Evolutionary conservation across 2,113 vertebrate genomes (phyloP).

Genomic region (Centrocercus urophasianus): DNA sequence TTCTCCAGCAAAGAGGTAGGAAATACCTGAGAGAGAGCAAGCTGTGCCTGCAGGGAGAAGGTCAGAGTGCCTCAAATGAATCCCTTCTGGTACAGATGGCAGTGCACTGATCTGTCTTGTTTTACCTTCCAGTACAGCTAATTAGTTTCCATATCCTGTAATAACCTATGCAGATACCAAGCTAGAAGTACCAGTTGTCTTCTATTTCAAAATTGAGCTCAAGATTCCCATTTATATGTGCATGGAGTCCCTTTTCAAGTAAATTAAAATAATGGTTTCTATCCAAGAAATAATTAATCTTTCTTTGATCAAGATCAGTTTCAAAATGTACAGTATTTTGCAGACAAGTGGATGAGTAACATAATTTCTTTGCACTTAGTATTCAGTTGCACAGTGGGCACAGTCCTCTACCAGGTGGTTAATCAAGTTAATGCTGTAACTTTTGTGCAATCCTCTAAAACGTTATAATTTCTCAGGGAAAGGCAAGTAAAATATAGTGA

Average conservation of each 20-base stretch:
- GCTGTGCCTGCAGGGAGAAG: neutral
- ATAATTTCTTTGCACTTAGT: constrained; percentile 51
- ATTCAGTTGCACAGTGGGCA: constrained; percentile 15
- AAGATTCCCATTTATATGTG: neutral
- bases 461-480: neutral
- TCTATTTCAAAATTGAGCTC: neutral
- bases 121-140: neutral
- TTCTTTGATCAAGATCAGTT: constrained; percentile 1
- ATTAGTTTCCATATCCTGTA: neutral
- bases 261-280: constrained; percentile 11
- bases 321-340: neutral
- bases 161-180: neutral
- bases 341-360: neutral
- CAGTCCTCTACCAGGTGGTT: constrained; percentile 40
- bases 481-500: constrained; percentile 23
- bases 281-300: neutral
- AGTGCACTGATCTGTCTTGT: neutral
- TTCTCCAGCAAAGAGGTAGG: neutral
- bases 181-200: constrained; percentile 2
- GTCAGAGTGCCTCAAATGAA: neutral
- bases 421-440: constrained; percentile 50
- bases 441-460: constrained; percentile 24
- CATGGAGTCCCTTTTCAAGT: neutral
- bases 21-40: neutral
- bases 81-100: neutral